Base-by-base conservation (phyloP, 2,797 vertebrate genomes). In the Distichodus sexfasciatus region DNA sequence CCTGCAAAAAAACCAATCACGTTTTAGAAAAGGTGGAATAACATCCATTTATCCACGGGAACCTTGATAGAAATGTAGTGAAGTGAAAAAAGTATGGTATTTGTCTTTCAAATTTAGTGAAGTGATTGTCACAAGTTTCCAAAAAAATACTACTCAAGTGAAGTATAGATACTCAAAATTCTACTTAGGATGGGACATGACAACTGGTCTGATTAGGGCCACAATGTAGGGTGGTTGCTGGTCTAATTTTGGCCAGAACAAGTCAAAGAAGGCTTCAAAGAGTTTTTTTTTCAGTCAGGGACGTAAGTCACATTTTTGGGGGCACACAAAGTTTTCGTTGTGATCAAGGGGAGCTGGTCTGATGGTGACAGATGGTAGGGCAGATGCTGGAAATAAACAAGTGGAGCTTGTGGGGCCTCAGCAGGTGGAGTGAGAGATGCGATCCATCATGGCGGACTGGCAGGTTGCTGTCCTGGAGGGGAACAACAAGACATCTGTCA, bases 341-440 rank as follows among this genome's bases (percentile, higher is more conserved):
- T 19, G 24, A 68, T 63, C 35, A 68, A 40, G 33, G 31, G 29
- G 19, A 61, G 24, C 35, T 69, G 57, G 40, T 60, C 9, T 46
- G 59, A 63, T 59, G 61, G 28, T 54, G 53, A 71, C 68, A 62
- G 68, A 71, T 75, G 63, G 62, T 6, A 0, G 31, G 6, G 57
- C 33, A 75, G 41, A 47, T n/a, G 23, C 61, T 38, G 61, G 60
- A 65, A 51, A 66, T 71, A 60, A 61, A 70, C 60, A 71, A 55
- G 62, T 70, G 41, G 26, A 64, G 31, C 38, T 62, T n/a, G 4
- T 38, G 36, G 33, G 53, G 38, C 24, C 38, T 3, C 47, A 29
- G 67, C 67, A 71, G 61, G 61, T 54, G 48, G 63, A 55, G 41
- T 66, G 19, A 61, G 36, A 61, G 57, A 51, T 55, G 55, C 29